A percentile compares a stretch with the other conserved stretches of the same genome.
Conservation (phyloP, 2,113 vertebrate species). For the Boulengeromyrus knoepffleri region DNA sequence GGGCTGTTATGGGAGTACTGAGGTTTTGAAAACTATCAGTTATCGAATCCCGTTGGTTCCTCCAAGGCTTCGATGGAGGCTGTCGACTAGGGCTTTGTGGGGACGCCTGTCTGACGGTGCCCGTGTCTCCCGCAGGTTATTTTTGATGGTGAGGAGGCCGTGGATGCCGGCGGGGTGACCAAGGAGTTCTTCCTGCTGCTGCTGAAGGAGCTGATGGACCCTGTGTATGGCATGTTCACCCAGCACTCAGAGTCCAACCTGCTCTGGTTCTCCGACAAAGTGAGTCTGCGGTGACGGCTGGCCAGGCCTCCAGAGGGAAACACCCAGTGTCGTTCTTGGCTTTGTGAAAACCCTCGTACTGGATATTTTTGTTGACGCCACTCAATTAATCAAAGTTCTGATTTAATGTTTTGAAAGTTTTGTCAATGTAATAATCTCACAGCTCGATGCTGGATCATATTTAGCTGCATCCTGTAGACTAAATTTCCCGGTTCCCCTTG, state of each 20-base stretch:
- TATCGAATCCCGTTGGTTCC: neutral
- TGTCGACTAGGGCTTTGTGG: neutral
- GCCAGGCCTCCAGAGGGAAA: neutral
- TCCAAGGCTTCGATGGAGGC: neutral
- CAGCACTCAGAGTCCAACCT: constrained; percentile 87
- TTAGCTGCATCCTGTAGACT: neutral
- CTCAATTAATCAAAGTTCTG: neutral
- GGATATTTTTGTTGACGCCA: neutral
- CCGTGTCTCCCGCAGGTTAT: constrained; percentile 67
- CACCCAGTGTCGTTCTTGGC: neutral
- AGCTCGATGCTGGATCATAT: neutral
- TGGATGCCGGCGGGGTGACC: constrained; percentile 89
- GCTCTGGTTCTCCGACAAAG: constrained; percentile 94
- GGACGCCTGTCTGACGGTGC: neutral
- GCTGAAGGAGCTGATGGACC: constrained; percentile 89
- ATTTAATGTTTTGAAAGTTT: neutral
- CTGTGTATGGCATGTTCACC: constrained; percentile 94
- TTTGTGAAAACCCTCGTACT: neutral
- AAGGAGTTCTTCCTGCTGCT: constrained; percentile 95
- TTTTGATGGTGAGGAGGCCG: constrained; percentile 92
- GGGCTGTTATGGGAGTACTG: neutral
- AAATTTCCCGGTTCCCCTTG: neutral
- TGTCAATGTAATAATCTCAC: neutral
- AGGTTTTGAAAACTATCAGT: neutral
- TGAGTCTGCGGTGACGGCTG: constrained; percentile 45